These are phyloP conservation scores for Cyphomyrus plagiostoma DNA, from an alignment of 2,113 vertebrate genomes.

Conservation along the genomic window DNA sequence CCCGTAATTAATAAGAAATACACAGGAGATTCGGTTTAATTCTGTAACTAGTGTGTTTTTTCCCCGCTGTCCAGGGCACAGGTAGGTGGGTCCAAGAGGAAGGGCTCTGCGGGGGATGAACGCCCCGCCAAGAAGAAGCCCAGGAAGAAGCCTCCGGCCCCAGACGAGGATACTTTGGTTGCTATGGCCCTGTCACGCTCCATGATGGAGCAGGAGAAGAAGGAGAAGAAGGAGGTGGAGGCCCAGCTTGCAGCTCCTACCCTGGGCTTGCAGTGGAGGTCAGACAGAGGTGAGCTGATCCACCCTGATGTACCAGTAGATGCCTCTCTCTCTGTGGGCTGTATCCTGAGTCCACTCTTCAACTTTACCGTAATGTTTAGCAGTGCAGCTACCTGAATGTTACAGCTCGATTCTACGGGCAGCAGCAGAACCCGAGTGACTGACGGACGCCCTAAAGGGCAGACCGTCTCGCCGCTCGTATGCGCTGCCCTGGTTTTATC, in stretches of 20 bases:
- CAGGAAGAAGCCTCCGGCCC: conserved; percentile 51
- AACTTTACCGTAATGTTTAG: neutral
- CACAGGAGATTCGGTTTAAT: neutral
- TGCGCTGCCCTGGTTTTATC: neutral
- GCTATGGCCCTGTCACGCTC: conserved; percentile 89
- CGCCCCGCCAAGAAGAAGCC: conserved; percentile 61
- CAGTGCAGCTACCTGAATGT: neutral
- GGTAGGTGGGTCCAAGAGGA: conserved; percentile 56
- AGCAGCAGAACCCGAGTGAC: neutral
- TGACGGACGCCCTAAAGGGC: neutral
- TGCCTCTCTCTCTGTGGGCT: neutral
- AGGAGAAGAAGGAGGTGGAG: conserved; percentile 23
- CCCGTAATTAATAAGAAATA: neutral
- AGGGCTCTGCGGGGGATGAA: conserved; percentile 46
- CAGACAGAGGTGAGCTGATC: conserved; percentile 50
- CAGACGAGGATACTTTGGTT: conserved; percentile 78
- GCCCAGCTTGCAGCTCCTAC: conserved; percentile 9
- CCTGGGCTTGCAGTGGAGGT: conserved; percentile 48
- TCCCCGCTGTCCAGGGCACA: conserved; percentile 39
- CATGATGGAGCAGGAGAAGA: conserved; percentile 58
- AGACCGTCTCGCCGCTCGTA: neutral
- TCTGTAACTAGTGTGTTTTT: neutral
- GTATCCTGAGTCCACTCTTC: neutral
- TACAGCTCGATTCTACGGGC: neutral
- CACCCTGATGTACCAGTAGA: neutral